A percentile compares a stretch with the other conserved stretches of the same genome.
Conservation (phyloP, 2,113 vertebrate genomes). For the Genyomyrus donnyi region DNA sequence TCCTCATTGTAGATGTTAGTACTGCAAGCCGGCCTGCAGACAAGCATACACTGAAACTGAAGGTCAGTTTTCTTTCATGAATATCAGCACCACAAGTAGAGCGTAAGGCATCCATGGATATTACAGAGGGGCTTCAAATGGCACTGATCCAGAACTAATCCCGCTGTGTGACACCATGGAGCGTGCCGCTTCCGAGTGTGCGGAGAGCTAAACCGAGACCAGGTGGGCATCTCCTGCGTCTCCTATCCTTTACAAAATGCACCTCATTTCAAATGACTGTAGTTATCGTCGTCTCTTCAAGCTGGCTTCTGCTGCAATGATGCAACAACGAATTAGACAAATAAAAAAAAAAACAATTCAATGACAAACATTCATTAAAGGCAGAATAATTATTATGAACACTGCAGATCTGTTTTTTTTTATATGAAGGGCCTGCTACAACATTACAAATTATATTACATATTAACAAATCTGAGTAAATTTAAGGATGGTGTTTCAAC, state of each 20-base stretch:
- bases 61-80: neutral
- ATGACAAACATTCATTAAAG: neutral
- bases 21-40: neutral
- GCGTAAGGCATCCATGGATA: neutral
- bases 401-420: neutral
- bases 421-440: neutral
- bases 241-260: neutral
- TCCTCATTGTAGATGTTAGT: neutral
- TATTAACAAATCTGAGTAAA: neutral
- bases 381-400: neutral
- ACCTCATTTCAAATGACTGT: neutral
- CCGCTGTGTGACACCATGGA: neutral
- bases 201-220: neutral
- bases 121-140: neutral
- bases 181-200: neutral
- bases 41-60: neutral
- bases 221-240: neutral
- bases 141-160: neutral
- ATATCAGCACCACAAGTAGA: neutral
- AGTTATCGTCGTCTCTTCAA: neutral
- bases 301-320: conserved; percentile 17
- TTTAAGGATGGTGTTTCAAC: neutral
- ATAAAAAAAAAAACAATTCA: neutral
- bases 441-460: neutral
- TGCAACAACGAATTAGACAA: neutral